These are phyloP conservation scores for Drosophila novamexicana DNA, from an alignment of 1,140 invertebrate genomes.

Conservation along the genomic window DNA sequence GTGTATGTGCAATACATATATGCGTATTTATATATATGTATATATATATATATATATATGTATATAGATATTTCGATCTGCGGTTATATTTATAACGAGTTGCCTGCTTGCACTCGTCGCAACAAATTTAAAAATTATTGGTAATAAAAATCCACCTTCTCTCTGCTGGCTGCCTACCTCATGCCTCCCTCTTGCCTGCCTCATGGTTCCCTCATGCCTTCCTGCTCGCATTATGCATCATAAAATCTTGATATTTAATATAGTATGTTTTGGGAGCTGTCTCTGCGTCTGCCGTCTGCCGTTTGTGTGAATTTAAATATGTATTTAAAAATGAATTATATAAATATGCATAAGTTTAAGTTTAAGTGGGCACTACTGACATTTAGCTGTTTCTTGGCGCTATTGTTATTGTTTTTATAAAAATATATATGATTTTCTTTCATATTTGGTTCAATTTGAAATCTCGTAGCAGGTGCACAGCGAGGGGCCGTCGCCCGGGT, in stretches of 20 bases:
- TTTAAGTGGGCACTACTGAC: constrained; percentile 75
- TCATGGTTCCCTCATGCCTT: background rate
- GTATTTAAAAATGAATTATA: constrained; percentile 77
- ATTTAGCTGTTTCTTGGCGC: constrained; percentile 56
- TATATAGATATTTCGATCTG: constrained; percentile 51
- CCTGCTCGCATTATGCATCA: constrained; percentile 63
- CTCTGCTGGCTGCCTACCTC: background rate
- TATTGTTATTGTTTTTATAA: background rate
- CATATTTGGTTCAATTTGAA: constrained; percentile 18
- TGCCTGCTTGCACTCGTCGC: constrained; percentile 73
- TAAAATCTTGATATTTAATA: constrained; percentile 80
- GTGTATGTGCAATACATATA: constrained; percentile 21
- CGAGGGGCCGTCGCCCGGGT: constrained; percentile 28
- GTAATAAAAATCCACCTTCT: constrained; percentile 80
- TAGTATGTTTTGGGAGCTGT: constrained; percentile 59
- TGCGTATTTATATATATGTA: constrained; percentile 26
- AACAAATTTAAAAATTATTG: constrained; percentile 82
- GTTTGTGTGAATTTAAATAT: constrained; percentile 63
- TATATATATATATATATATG: constrained; percentile 21
- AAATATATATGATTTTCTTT: constrained; percentile 1
- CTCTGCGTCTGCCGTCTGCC: constrained; percentile 6
- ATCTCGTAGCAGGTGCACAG: constrained; percentile 21
- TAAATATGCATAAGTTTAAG: constrained; percentile 76
- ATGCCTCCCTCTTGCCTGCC: background rate
- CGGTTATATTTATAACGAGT: constrained; percentile 81